phyloP scores from a whole-genome alignment of 2,113 vertebrate genomes.

The Gopherus evgoodei region DNA sequence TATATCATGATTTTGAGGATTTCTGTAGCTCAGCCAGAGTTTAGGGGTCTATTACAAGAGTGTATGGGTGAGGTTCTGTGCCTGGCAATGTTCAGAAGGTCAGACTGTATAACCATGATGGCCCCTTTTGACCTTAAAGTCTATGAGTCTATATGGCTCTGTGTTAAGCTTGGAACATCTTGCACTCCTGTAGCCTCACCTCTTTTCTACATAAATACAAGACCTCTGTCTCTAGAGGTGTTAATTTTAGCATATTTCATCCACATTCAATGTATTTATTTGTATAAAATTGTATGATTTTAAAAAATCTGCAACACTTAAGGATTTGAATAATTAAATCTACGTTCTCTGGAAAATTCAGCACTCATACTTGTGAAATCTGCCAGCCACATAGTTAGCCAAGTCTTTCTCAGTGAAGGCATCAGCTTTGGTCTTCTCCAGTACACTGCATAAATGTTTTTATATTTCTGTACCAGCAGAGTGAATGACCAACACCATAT shows the following conservation, averaged over 20 bases:
- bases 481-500: background rate
- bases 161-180: background rate
- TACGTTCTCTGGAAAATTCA: background rate
- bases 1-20: too few relatives aligned
- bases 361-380: background rate
- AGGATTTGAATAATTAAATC: too few relatives aligned
- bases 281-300: too few relatives aligned
- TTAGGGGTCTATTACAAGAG: too few relatives aligned
- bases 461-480: background rate
- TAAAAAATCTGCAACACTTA: too few relatives aligned
- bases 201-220: background rate
- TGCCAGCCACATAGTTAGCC: rapidly evolving
- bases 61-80: too few relatives aligned
- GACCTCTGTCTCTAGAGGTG: background rate
- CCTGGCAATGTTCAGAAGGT: too few relatives aligned
- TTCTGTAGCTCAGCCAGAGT: too few relatives aligned
- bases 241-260: background rate
- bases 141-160: too few relatives aligned
- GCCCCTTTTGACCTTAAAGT: too few relatives aligned
- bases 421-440: rapidly evolving
- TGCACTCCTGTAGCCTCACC: background rate
- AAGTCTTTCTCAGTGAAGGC: background rate
- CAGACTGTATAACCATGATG: too few relatives aligned
- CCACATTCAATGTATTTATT: background rate
- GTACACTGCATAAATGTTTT: rapidly evolving